Conservation (phyloP, 2,888 invertebrate species). For the Leuctra nigra region DNA sequence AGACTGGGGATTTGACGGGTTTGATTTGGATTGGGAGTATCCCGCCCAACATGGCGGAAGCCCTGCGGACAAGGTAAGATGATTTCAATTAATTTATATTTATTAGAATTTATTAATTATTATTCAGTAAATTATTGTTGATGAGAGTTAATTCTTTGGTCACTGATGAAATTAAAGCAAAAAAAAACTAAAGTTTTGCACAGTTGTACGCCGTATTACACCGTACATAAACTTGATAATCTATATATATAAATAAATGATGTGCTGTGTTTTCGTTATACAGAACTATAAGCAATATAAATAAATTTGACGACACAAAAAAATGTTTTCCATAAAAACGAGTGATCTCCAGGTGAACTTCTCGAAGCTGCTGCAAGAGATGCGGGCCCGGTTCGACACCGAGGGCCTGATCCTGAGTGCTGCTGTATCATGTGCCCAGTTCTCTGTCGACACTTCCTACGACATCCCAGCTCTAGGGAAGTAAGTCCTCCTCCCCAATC, state of each 20-base stretch:
- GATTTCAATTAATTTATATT: neutral
- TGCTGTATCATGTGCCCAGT: slow-evolving; percentile 51
- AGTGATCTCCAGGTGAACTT: slow-evolving; percentile 38
- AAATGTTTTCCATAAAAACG: too few species aligned
- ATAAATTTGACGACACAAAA: too few species aligned
- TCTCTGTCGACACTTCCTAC: slow-evolving; percentile 49
- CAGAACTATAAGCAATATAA: neutral
- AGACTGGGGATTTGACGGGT: neutral
- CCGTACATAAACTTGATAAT: neutral
- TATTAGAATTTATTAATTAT: too few species aligned
- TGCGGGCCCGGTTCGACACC: slow-evolving; percentile 47
- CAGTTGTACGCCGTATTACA: neutral
- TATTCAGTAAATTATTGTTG: neutral
- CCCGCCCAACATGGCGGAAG: neutral
- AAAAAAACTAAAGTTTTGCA: neutral
- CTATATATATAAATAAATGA: neutral
- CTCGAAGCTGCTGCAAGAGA: slow-evolving; percentile 47
- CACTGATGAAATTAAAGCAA: too few species aligned
- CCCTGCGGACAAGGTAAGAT: neutral
- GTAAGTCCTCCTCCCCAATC: too few species aligned
- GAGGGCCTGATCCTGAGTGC: slow-evolving; percentile 49
- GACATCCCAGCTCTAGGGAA: slow-evolving; percentile 49
- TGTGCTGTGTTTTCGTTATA: neutral
- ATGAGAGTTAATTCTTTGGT: neutral
- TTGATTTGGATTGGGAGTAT: neutral